phyloP scores from a whole-genome alignment of 2,797 vertebrate genomes.

The Peromyscus aztecus region DNA sequence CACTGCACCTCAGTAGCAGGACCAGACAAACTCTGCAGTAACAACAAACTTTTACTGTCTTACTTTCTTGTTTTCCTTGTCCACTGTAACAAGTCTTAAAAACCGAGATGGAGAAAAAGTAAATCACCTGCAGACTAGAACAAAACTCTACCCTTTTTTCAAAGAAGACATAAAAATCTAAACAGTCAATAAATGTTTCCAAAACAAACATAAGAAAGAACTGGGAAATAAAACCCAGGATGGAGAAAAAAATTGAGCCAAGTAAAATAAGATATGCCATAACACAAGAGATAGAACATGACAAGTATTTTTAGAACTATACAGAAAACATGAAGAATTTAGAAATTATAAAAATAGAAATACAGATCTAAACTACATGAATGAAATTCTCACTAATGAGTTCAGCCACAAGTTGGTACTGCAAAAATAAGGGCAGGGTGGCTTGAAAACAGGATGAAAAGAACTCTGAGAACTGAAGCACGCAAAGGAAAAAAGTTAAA shows the following conservation, averaged over 20 bases:
- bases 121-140: neutral
- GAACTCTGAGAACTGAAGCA: neutral
- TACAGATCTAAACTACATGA: neutral
- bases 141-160: neutral
- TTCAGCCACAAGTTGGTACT: neutral
- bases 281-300: neutral
- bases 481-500: neutral
- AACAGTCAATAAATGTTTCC: neutral
- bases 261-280: neutral
- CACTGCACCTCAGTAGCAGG: neutral
- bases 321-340: constrained; percentile 15
- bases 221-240: neutral
- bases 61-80: neutral
- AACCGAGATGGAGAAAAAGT: neutral
- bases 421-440: neutral
- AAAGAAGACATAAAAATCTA: constrained; percentile 27
- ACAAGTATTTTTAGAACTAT: neutral
- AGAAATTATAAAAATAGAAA: neutral
- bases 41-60: neutral
- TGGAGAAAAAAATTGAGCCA: neutral
- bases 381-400: neutral
- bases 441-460: neutral
- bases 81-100: neutral
- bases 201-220: neutral
- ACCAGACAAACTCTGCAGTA: neutral